Evolutionary conservation across 2,113 vertebrate species (phyloP).

Genomic region (Erinaceus europaeus): DNA sequence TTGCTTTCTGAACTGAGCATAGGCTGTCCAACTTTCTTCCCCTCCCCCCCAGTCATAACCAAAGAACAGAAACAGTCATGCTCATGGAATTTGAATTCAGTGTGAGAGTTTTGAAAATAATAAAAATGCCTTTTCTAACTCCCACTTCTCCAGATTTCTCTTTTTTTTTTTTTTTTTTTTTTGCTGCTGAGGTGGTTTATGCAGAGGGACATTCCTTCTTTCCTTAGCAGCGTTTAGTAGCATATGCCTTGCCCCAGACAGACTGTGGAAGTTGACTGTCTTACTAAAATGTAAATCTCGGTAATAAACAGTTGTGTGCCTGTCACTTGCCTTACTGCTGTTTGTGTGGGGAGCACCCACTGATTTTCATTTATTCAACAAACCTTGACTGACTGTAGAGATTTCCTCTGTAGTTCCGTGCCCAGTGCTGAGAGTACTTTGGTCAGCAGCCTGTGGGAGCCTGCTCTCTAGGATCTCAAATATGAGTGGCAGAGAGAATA

Average conservation of each 20-base stretch:
- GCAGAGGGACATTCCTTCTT: not conserved
- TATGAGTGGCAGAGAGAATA: not conserved
- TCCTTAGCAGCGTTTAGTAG: not conserved
- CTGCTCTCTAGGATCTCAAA: not conserved
- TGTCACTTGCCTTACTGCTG: not conserved
- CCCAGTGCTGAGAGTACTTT: not conserved
- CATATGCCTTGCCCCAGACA: not conserved
- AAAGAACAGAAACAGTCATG: not conserved
- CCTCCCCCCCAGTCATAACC: not conserved
- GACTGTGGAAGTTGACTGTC: not conserved
- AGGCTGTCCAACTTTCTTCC: not conserved
- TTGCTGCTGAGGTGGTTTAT: not conserved
- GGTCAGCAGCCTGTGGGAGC: not conserved
- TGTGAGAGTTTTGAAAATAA: not conserved
- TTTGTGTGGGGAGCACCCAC: not conserved
- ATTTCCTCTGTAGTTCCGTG: not conserved
- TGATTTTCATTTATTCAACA: not conserved
- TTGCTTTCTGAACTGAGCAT: not conserved
- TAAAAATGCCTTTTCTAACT: conserved; percentile 9
- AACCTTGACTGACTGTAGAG: not conserved
- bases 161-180: not conserved
- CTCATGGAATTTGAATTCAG: not conserved
- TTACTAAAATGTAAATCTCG: not conserved
- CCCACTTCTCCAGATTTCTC: too few species aligned
- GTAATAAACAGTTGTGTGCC: not conserved